Evolutionary conservation across 2,113 vertebrate species (phyloP), one percentile per base, ranked within the genome.

Genomic region (Diphyllodes magnificus): DNA sequence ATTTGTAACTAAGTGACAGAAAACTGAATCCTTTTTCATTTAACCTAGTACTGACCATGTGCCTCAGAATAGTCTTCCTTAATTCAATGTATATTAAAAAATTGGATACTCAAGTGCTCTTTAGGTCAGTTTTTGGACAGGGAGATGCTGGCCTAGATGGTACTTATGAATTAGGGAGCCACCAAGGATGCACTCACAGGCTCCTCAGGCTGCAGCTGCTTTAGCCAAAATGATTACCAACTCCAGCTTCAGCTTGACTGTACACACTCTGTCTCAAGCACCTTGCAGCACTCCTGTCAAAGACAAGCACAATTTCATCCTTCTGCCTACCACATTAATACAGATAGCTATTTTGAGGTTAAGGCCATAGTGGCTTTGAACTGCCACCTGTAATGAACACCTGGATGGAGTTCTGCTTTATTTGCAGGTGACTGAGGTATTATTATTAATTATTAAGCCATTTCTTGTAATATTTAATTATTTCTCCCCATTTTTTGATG

Each of bases 401-500:
- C 56, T 88, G 57, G 33, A 63, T 45, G 28, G 33, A 94, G 40
- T 87, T 95, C 73, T 49, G 51, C 77, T 88, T 91, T 96, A 81
- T 94, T 93, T 92, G 44, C 60, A 81, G 77, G 79, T 57, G 51
- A 90, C 30, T 59, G 54, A 72, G 78, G 54, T 77, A 66, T 63
- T 28, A 15, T 79, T 89, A 76, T 82, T 56, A 60, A 94, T 97
- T 96, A 91, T 94, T 92, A 95, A 95, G 86, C 88, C 61, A 95
- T 95, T 94, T 96, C 25, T 90, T 96, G 65, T 88, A 90, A 45
- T 89, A 80, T 96, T 85, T 96, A 82, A 93, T 97, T 93, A 73
- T 92, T 97, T 97, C 18, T 54, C 37, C 53, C 39, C 49, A 60
- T 97, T 96, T 97, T 95, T 84, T 97, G 84, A 95, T 97, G 93